Evolutionary conservation across 2,797 vertebrate genomes (phyloP), one percentile per base, ranked within the genome.

Genomic region (Coilia nasus): DNA sequence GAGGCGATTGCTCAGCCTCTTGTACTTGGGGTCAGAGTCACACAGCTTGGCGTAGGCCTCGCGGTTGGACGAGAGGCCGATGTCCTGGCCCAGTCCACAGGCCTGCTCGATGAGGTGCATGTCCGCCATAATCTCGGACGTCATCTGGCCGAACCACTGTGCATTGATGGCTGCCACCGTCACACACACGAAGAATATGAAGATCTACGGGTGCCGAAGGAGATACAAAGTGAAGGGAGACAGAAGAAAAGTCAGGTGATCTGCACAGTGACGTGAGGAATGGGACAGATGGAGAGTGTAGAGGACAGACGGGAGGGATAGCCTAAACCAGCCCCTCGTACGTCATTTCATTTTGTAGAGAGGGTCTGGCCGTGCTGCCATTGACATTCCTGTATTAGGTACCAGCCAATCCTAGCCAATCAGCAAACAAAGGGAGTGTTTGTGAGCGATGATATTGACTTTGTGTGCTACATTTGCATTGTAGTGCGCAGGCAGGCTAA

Each of bases 101-200:
- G 93, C 89, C 87, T 94, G 93, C 91, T 97, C 96, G 0, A 95
- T 82, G 0, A 87, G 90, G 46, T 96, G 95, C 96, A 96, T 95
- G 85, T 97, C 95, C 0, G 93, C 95, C 95, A 94, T 95, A 19
- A 93, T 91, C 85, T 95, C 95, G 0, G 95, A 96, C 0, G 95
- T 94, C 92, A 93, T 94, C 85, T 92, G 94, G 82, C 96, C 95
- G 0, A 97, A 97, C 94, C 96, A 97, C 91, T 97, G 96, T 0
- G 95, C 90, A 60, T 97, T 97, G 87, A 97, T 64, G 0, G 94
- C 96, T 0, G 96, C 94, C 0, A 96, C 93, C 0, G 94, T 94
- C 85, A 97, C 92, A 0, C 96, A 96, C 46, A 96, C 47, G 0
- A 97, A 94, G 92, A 96, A 95, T 91, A 95, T 56, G 28, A 95